Percentiles rank a stretch among this genome's conserved stretches.
Conservation (phyloP, 2,113 vertebrate species). For the Lagopus muta region DNA sequence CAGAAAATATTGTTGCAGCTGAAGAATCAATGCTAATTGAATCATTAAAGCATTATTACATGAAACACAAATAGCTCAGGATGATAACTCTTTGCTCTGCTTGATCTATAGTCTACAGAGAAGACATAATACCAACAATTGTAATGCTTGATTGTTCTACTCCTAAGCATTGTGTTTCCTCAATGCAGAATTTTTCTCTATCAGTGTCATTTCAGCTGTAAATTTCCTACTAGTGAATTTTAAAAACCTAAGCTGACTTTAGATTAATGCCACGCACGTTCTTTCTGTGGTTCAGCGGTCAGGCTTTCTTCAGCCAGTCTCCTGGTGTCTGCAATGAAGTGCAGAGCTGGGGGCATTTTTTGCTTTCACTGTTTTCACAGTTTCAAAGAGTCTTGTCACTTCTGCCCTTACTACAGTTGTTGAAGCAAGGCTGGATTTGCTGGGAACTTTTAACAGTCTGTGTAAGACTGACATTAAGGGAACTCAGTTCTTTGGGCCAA, state of each 20-base stretch:
- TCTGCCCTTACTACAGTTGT: rapidly evolving
- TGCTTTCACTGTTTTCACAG: neutral
- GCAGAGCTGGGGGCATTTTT: neutral
- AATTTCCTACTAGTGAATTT: neutral
- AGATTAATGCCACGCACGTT: neutral
- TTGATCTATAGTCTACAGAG: slow-evolving; percentile 40
- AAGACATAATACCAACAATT: neutral
- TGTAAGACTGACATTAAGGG: neutral
- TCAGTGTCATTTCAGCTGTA: neutral
- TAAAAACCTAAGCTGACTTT: neutral
- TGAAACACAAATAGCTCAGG: slow-evolving; percentile 59
- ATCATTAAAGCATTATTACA: slow-evolving; percentile 76
- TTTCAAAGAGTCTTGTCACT: neutral
- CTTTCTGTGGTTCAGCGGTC: neutral
- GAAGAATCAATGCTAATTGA: slow-evolving; percentile 79
- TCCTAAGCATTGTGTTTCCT: neutral
- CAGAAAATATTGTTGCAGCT: slow-evolving; percentile 76
- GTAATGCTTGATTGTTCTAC: neutral
- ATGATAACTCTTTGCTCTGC: slow-evolving; percentile 30
- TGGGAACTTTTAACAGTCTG: neutral
- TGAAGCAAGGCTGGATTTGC: neutral
- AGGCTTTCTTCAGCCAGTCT: neutral
- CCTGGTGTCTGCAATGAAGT: neutral
- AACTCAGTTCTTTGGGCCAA: neutral
- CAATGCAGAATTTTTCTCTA: neutral